Base-by-base conservation (phyloP, 2,888 invertebrate species). In the Stenolophus ochropezus region DNA sequence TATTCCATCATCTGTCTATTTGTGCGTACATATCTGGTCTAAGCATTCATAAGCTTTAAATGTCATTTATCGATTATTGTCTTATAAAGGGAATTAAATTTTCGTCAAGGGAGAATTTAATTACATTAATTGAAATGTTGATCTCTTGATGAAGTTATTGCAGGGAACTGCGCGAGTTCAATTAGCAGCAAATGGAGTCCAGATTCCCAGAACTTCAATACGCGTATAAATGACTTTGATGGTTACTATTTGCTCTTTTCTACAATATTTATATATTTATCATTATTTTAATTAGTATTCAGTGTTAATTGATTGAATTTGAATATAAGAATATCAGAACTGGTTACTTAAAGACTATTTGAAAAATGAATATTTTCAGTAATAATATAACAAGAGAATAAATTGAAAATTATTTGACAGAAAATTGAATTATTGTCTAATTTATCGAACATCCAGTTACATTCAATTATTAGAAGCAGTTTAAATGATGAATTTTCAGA, bases 71-170 rank as follows among this genome's bases (percentile, higher is more conserved):
- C 25, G 25, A 61, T 61, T 25, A 61, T 27, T 21, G 23, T 25
- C 25, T 61, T 23, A 61, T 61, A 61, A 61, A 61, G 25, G 23
- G 61, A 61, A 61, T 61, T 61, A 25, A 61, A 61, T 61, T 61
- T 61, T 23, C 61, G 14, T 4, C 25, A 25, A 58, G 61, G 61
- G 25, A 61, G 61, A 61, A 61, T 61, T 61, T 61, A 61, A 61
- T 61, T 61, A 61, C 61, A 61, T 61, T 61, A 61, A 61, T 61
- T 61, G 61, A 61, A 61, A 61, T 61, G 61, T 61, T 23, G 61
- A 61, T 61, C 61, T 61, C 61, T 61, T 61, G 61, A 61, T 61
- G 61, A 61, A 61, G 25, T 61, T 61, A 61, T 61, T 61, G 23
- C 61, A 23, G n/a, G 25, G 25, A 61, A 25, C 61, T 61, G 25